These are phyloP conservation scores for Drosophila dunni DNA, from an alignment of 1,140 invertebrate genomes.

Conservation along the genomic window DNA sequence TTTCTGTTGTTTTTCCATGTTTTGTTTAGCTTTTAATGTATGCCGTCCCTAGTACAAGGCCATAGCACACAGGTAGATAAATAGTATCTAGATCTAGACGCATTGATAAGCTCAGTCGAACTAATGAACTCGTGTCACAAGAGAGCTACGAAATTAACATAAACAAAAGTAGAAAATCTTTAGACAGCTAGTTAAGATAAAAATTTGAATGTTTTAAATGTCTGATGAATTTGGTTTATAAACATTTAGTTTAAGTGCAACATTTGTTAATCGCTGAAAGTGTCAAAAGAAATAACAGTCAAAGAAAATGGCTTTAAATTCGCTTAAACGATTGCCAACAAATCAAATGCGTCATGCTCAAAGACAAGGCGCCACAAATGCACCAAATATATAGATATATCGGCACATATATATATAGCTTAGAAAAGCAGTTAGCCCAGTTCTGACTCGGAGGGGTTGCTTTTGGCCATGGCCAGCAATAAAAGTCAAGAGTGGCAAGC, in stretches of 20 bases:
- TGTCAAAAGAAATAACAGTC: background rate
- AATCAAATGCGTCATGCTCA: conserved; percentile 39
- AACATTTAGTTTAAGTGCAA: background rate
- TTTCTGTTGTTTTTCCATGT: background rate
- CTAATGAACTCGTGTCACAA: conserved; percentile 27
- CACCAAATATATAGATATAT: conserved; percentile 19
- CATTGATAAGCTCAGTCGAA: conserved; percentile 25
- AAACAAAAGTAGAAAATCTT: conserved; percentile 24
- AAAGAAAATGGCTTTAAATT: background rate
- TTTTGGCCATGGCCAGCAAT: conserved; percentile 68
- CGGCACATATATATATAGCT: background rate
- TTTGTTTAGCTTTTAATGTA: conserved; percentile 33
- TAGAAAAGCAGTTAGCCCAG: conserved; percentile 46
- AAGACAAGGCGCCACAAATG: conserved; percentile 28
- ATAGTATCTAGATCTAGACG: conserved; percentile 16
- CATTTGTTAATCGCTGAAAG: conserved; percentile 11
- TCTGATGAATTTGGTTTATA: background rate
- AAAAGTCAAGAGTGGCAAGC: conserved; percentile 79
- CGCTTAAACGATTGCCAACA: background rate
- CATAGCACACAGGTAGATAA: conserved; percentile 11
- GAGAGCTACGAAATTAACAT: conserved; percentile 32
- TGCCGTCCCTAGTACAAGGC: conserved; percentile 18
- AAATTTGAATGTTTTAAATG: conserved; percentile 9
- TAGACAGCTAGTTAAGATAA: background rate
- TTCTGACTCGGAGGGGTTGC: conserved; percentile 45